These are phyloP conservation scores for Himalopsyche anomala DNA, from an alignment of 2,888 invertebrate genomes.

Conservation along the genomic window DNA sequence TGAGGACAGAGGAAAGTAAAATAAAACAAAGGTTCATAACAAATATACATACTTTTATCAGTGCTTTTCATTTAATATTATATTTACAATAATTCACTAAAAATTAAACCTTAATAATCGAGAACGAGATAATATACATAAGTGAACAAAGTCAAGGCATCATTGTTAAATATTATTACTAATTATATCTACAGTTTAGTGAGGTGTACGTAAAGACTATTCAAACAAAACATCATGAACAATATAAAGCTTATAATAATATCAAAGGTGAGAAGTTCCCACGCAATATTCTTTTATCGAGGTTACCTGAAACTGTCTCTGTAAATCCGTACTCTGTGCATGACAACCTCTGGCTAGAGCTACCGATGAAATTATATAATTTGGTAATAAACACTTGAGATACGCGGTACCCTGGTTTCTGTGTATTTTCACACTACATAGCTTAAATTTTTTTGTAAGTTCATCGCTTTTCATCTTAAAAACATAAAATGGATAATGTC, in stretches of 20 bases:
- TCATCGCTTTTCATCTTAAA: background rate
- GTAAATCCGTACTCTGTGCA: background rate
- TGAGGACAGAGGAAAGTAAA: background rate
- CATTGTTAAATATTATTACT: constrained; percentile 15
- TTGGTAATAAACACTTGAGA: background rate
- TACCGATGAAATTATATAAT: background rate
- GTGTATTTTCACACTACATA: background rate
- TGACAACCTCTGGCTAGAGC: background rate
- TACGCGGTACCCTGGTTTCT: background rate
- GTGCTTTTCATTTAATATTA: constrained; percentile 2
- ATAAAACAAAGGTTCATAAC: constrained; percentile 6
- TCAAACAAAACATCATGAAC: constrained; percentile 40
- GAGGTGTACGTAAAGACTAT: constrained; percentile 27
- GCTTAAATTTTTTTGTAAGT: background rate
- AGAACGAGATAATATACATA: constrained; percentile 7
- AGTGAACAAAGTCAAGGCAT: constrained; percentile 22
- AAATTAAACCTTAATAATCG: background rate
- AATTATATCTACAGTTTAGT: constrained; percentile 17
- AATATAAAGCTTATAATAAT: background rate
- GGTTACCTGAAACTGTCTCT: background rate
- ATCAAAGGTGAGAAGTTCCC: background rate
- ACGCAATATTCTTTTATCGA: background rate
- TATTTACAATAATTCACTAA: constrained; percentile 16
- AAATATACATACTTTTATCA: constrained; percentile 43
- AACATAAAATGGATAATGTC: no score